These are phyloP conservation scores for Salarias fasciatus DNA, from an alignment of 2,797 vertebrate species.

Conservation along the genomic window DNA sequence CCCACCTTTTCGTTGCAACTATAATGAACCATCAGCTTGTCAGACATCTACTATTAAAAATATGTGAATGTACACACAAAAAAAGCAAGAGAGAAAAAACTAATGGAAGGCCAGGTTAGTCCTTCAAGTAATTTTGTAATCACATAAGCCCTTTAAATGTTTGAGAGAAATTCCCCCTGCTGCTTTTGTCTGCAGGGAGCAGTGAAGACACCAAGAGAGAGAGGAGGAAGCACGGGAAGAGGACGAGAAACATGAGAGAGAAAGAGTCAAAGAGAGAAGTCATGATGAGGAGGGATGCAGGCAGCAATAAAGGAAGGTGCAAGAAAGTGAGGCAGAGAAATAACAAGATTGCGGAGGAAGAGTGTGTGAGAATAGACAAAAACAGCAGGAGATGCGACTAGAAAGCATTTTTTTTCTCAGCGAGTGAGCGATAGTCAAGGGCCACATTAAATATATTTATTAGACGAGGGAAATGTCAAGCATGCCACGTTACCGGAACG, in stretches of 20 bases:
- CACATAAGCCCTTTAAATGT: constrained; percentile 24
- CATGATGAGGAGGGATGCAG: constrained; percentile 2
- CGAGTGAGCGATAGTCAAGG: constrained; percentile 19
- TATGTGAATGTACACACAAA: constrained; percentile 4
- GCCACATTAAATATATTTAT: constrained; percentile 37
- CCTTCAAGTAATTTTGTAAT: constrained; percentile 25
- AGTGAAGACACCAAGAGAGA: constrained; percentile 3
- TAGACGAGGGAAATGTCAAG: constrained; percentile 38
- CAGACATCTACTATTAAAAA: constrained; percentile 13
- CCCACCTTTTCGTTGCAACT: neutral
- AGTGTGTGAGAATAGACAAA: neutral
- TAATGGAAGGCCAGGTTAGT: constrained; percentile 6
- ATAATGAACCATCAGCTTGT: constrained; percentile 15
- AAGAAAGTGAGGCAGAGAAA: neutral
- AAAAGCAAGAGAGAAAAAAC: neutral
- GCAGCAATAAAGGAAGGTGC: neutral
- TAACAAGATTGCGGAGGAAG: constrained; percentile 7
- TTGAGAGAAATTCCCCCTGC: constrained; percentile 13
- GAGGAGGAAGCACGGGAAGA: neutral
- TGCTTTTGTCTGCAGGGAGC: constrained; percentile 25
- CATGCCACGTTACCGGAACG: constrained; percentile 16
- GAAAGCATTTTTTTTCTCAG: constrained; percentile 16
- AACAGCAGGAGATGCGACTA: constrained; percentile 7
- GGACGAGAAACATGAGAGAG: neutral
- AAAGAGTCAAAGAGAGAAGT: constrained; percentile 1